These are phyloP conservation scores for Phasia obesa DNA, from an alignment of 2,888 invertebrate species.

Conservation along the genomic window DNA sequence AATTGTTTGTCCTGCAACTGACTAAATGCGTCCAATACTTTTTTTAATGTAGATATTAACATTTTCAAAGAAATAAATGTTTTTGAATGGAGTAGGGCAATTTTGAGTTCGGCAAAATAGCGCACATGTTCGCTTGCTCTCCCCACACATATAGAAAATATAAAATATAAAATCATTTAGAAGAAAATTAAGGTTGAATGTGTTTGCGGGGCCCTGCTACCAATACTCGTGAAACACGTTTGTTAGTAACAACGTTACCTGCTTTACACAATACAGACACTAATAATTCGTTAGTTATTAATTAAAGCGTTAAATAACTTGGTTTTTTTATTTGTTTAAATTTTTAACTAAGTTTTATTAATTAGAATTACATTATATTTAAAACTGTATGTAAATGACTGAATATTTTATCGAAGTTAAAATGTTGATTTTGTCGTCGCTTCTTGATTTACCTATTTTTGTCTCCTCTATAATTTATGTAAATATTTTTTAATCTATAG, in stretches of 20 bases:
- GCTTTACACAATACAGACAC: neutral
- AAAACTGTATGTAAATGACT: slow-evolving; percentile 26
- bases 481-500: neutral
- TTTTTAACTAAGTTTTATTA: neutral
- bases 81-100: too few relatives aligned
- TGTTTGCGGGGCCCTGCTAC: too few relatives aligned
- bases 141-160: too few relatives aligned
- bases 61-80: too few relatives aligned
- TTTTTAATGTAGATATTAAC: too few relatives aligned
- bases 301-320: too few relatives aligned
- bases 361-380: slow-evolving; percentile 10
- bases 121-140: too few relatives aligned
- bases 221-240: neutral
- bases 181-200: too few relatives aligned
- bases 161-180: too few relatives aligned
- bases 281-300: neutral
- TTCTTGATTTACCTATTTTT: neutral
- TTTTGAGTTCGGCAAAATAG: too few relatives aligned
- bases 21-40: too few relatives aligned
- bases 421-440: slow-evolving; percentile 5
- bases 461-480: neutral
- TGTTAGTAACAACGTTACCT: neutral
- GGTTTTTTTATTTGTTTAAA: neutral
- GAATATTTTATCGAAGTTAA: slow-evolving; percentile 22
- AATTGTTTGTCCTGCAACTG: too few relatives aligned